These are phyloP conservation scores for Sardinella longiceps DNA, from an alignment of 2,797 vertebrate genomes.

Conservation along the genomic window DNA sequence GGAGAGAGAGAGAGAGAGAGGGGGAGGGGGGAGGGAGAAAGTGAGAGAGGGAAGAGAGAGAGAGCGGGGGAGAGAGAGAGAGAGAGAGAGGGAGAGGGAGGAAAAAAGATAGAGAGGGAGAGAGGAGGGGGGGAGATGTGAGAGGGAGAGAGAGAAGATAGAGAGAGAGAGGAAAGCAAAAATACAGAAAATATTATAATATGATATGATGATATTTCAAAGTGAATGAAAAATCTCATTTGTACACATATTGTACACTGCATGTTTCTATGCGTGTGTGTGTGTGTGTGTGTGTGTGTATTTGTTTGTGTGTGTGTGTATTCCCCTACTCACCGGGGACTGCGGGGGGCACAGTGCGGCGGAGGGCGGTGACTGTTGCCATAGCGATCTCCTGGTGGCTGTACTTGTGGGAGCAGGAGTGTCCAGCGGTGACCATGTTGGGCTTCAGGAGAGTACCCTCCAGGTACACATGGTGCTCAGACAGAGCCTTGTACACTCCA, in stretches of 20 bases:
- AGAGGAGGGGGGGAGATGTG: not conserved
- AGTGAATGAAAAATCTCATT: too few species aligned
- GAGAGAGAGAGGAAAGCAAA: not conserved
- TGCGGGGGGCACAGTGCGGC: constrained; percentile 88
- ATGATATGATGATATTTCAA: too few species aligned
- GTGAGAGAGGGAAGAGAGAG: not conserved
- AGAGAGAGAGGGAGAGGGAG: not conserved
- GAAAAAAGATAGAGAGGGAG: not conserved
- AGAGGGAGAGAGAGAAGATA: not conserved
- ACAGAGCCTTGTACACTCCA: constrained; percentile 91
- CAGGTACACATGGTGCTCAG: constrained; percentile 91
- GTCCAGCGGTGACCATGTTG: constrained; percentile 92
- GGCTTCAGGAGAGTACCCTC: constrained; percentile 92
- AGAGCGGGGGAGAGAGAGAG: not conserved
- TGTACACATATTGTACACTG: too few species aligned
- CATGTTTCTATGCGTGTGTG: too few species aligned
- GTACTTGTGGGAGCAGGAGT: constrained; percentile 88
- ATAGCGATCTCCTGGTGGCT: constrained; percentile 87
- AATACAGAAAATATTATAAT: too few species aligned
- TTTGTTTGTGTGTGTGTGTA: not conserved
- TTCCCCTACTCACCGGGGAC: constrained; percentile 81
- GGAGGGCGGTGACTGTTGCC: constrained; percentile 89
- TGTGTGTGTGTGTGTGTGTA: not conserved
- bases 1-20: not conserved
- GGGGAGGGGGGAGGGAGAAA: too few species aligned